Evolutionary conservation across 2,888 invertebrate species (phyloP).

Genomic region (Nymphalis urticae): DNA sequence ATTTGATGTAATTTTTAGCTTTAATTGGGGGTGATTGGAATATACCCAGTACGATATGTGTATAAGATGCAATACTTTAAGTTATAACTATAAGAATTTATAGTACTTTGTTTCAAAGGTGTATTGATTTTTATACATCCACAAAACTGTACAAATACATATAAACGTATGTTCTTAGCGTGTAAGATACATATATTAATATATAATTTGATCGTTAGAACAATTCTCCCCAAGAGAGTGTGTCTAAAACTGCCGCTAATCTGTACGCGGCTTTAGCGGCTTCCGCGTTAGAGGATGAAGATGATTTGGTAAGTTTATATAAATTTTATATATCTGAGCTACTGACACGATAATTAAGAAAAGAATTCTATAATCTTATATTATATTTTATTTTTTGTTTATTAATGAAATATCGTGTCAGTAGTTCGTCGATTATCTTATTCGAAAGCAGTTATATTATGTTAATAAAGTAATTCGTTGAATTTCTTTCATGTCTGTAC

Average conservation of each 20-base stretch:
- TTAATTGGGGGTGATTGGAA: not conserved
- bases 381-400: too few relatives aligned
- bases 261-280: conserved; percentile 92
- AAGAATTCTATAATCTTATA: not conserved
- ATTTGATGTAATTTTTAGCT: not conserved
- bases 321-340: conserved; percentile 14
- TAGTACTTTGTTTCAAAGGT: too few relatives aligned
- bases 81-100: not conserved
- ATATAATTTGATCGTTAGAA: conserved; percentile 41
- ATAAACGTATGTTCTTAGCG: too few relatives aligned
- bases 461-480: conserved; percentile 35
- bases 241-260: conserved; percentile 92
- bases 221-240: conserved; percentile 77
- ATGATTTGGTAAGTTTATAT: conserved; percentile 71
- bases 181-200: not conserved
- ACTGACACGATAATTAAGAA: conserved; percentile 23
- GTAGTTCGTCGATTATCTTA: conserved; percentile 18
- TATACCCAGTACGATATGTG: not conserved
- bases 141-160: too few relatives aligned
- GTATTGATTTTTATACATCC: too few relatives aligned
- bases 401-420: conserved; percentile 18
- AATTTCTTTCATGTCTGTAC: conserved; percentile 67
- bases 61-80: not conserved
- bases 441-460: conserved; percentile 23
- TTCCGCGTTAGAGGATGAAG: conserved; percentile 91